Evolutionary conservation across 2,113 vertebrate genomes (phyloP).

Genomic region (Catharus bicknelli): DNA sequence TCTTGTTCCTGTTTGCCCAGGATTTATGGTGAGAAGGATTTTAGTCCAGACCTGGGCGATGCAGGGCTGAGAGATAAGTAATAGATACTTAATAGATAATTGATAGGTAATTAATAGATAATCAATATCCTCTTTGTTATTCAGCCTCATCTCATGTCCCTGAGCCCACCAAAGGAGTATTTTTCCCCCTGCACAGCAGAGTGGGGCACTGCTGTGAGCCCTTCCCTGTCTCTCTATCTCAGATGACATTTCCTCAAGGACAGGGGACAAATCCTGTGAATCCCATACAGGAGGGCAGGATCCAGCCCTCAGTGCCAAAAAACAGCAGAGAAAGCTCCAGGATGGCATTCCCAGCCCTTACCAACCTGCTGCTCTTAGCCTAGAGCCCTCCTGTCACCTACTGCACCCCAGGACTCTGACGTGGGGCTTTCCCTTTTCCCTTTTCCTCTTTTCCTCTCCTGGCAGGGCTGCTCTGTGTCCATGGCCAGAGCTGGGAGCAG

Average conservation of each 20-base stretch:
- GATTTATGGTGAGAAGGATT: background rate
- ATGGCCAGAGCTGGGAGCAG: background rate
- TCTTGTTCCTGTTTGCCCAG: background rate
- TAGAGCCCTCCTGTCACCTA: background rate
- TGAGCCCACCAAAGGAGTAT: background rate
- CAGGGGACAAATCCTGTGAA: background rate
- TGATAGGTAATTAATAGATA: background rate
- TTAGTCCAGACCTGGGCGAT: background rate
- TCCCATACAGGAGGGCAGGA: background rate
- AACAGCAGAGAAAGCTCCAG: background rate
- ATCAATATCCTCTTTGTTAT: background rate
- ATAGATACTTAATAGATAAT: background rate
- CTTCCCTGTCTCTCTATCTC: background rate
- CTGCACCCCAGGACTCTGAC: background rate
- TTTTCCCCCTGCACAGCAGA: background rate
- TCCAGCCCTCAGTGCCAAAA: background rate
- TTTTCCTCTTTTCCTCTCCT: background rate
- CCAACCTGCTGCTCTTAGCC: fast-evolving
- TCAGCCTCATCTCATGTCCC: fast-evolving
- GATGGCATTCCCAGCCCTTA: background rate
- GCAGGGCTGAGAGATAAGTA: background rate
- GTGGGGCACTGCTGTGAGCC: background rate
- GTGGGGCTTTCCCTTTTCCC: too few species aligned
- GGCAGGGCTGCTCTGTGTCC: fast-evolving
- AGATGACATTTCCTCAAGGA: background rate